Conservation (phyloP, 2,888 invertebrate genomes). For the Euproctis similis region DNA sequence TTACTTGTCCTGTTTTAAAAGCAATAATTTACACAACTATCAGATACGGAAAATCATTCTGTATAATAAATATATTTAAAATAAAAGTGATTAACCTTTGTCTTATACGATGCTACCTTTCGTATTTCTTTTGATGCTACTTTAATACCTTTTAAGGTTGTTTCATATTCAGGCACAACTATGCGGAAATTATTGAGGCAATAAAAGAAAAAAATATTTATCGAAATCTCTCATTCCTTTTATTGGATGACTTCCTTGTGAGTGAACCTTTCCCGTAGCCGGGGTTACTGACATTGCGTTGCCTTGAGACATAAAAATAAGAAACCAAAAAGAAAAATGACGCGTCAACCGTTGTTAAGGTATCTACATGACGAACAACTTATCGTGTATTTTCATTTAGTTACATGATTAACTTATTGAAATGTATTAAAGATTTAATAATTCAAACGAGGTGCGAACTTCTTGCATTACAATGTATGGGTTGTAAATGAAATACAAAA, state of each 20-base stretch:
- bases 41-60: too few species aligned
- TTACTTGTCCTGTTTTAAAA: too few species aligned
- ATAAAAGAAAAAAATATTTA: slow-evolving; percentile 5
- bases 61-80: too few species aligned
- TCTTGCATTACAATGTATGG: slow-evolving; percentile 48
- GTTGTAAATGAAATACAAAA: slow-evolving; percentile 65
- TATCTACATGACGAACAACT: too few species aligned
- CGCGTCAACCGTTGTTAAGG: too few species aligned
- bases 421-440: slow-evolving; percentile 18
- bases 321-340: too few species aligned
- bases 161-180: slow-evolving; percentile 6
- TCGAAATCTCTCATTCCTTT: too few species aligned
- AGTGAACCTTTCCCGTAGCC: slow-evolving; percentile 17
- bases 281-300: slow-evolving; percentile 34
- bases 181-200: slow-evolving; percentile 18
- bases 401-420: background rate
- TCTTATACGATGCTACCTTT: slow-evolving; percentile 9
- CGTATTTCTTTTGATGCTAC: slow-evolving; percentile 16
- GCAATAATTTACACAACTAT: too few species aligned
- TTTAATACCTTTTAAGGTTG: slow-evolving; percentile 10
- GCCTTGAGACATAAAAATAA: slow-evolving; percentile 32
- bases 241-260: too few species aligned
- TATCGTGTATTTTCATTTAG: background rate
- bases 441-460: slow-evolving; percentile 36
- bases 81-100: slow-evolving; percentile 11